Conservation (phyloP, 2,113 vertebrate genomes). For the Rhineura floridana region DNA sequence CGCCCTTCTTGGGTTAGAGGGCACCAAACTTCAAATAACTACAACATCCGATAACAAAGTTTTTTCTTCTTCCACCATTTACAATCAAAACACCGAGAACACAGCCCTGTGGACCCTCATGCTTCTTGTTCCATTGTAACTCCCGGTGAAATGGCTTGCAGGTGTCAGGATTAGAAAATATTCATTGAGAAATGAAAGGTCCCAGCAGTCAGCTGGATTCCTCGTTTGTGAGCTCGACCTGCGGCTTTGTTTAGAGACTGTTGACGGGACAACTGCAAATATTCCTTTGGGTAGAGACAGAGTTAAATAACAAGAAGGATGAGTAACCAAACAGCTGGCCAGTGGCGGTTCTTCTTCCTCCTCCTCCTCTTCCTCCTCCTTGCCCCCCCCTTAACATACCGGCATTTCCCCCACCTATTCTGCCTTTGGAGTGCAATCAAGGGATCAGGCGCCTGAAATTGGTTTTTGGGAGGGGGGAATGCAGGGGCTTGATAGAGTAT, state of each 20-base stretch:
- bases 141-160: conserved; percentile 98
- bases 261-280: conserved; percentile 83
- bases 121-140: conserved; percentile 91
- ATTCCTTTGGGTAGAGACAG: conserved; percentile 79
- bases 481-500: conserved; percentile 65
- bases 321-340: conserved; percentile 83
- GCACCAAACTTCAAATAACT: conserved; percentile 88
- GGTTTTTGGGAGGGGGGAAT: neutral
- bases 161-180: conserved; percentile 97
- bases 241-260: conserved; percentile 83
- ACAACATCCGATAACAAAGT: conserved; percentile 87
- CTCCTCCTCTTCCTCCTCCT: neutral
- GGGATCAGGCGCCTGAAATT: conserved; percentile 77
- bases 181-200: conserved; percentile 86
- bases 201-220: conserved; percentile 92
- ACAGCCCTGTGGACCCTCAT: conserved; percentile 82
- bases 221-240: conserved; percentile 87
- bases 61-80: conserved; percentile 84
- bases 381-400: conserved; percentile 80
- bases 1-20: conserved; percentile 80
- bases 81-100: conserved; percentile 89
- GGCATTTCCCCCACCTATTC: conserved; percentile 80
- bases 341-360: neutral
- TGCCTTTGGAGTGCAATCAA: conserved; percentile 77
- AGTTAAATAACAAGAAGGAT: conserved; percentile 79